Percentiles rank a stretch among this genome's conserved stretches.
Conservation (phyloP, 2,888 invertebrate genomes). For the Rhamphomyia laevipes region DNA sequence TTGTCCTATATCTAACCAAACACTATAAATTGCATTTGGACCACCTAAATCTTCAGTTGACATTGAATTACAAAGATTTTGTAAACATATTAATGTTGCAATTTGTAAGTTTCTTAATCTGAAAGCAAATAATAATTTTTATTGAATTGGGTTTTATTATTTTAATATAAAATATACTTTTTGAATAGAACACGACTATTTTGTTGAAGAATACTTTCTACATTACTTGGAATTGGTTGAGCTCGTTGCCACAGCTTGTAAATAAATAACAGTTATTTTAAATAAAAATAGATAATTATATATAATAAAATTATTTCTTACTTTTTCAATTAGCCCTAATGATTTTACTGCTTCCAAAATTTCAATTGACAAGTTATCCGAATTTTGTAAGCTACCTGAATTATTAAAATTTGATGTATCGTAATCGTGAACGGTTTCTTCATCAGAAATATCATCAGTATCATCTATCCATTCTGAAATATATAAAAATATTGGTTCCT, state of each 20-base stretch:
- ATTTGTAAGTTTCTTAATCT: conserved; percentile 46
- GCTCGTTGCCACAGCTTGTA: conserved; percentile 25
- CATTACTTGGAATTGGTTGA: conserved; percentile 42
- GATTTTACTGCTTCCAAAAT: conserved; percentile 49
- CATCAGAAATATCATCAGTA: conserved; percentile 39
- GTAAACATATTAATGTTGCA: conserved; percentile 55
- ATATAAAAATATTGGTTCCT: not conserved
- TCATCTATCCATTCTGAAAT: conserved; percentile 34
- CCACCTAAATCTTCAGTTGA: conserved; percentile 54
- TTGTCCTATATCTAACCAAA: conserved; percentile 56
- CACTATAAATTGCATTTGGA: conserved; percentile 45
- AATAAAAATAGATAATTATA: not conserved
- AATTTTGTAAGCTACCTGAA: conserved; percentile 22
- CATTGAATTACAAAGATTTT: conserved; percentile 53
- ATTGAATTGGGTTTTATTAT: not conserved
- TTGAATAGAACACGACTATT: conserved; percentile 40
- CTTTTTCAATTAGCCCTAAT: conserved; percentile 47
- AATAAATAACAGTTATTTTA: not conserved
- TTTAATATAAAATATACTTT: conserved; percentile 34
- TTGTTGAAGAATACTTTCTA: conserved; percentile 42
- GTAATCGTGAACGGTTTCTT: conserved; percentile 33
- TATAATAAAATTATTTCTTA: conserved; percentile 20
- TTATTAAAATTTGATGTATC: conserved; percentile 23
- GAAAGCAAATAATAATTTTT: conserved; percentile 19
- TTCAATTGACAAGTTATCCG: conserved; percentile 44